Base-by-base conservation (phyloP, 2,888 invertebrate species). In the Margaritifera margaritifera region DNA sequence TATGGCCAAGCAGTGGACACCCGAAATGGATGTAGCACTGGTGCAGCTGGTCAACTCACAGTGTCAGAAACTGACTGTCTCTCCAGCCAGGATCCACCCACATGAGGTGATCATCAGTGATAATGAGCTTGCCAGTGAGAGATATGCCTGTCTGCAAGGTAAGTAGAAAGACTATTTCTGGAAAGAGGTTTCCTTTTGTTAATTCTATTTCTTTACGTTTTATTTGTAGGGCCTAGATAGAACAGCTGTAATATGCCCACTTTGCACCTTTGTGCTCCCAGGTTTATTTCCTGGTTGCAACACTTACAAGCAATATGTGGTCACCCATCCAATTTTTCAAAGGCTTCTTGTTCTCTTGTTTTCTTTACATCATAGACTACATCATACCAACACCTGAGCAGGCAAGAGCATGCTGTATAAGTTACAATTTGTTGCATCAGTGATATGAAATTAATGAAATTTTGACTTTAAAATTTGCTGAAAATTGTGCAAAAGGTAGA, bases 61-160 rank as follows among this genome's bases (percentile, higher is more conserved):
- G 69, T 85, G 87, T 71, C 75, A 82, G 11, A 83, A 85, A 62
- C 77, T 89, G 61, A 85, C 84, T 25, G 80, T 89, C 6, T 78
- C 87, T 0, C 86, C 88, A 4, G 76, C 88, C 1, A 75, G 86
- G 4, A 79, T 89, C 15, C 88, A 89, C 72, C 86, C 89, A 20
- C 89, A 89, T 73, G 89, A 89, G 75, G 77, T 89, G 24, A 79
- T 82, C 62, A 66, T 89, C 24, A 75, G 84, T 24, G 83, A 84
- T 27, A 78, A 79, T 1, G 82, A 87, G 56, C 78, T 87, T 5
- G 74, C 81, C 52, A 84, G 81, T 73, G 80, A 82, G 55, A 77
- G 74, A 56, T 87, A 84, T 70, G 62, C 77, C 42, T 80, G 80
- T 69, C 75, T 89, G 20, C 88, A 88, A 82, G 87, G 89, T 88